Conservation (phyloP, 1,140 invertebrate species). For the Macrostomum lignano region DNA sequence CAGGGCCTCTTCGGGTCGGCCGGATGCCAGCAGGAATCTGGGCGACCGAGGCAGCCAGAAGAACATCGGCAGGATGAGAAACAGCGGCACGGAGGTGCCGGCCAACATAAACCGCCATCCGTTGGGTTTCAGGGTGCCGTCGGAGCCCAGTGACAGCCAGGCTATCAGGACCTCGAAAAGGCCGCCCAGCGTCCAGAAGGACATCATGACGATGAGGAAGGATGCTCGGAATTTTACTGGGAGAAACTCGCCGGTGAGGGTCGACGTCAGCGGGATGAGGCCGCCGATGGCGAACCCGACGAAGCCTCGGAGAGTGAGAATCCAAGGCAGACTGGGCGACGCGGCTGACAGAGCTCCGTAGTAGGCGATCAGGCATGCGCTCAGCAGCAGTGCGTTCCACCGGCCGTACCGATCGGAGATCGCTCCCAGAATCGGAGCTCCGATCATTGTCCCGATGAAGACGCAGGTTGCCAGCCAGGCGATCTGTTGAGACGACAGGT, state of each 20-base stretch:
- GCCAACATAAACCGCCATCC: constrained; percentile 66
- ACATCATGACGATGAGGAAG: constrained; percentile 56
- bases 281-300: constrained; percentile 74
- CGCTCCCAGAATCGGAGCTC: no score
- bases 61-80: no score
- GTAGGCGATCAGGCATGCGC: no score
- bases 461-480: no score
- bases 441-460: no score
- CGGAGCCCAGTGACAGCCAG: no score
- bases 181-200: constrained; percentile 27
- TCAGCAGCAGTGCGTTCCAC: no score
- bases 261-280: constrained; percentile 66
- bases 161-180: constrained; percentile 40
- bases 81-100: constrained; percentile 51
- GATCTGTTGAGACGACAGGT: no score
- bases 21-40: constrained; percentile 50
- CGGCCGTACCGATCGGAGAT: no score
- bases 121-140: constrained; percentile 59
- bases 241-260: constrained; percentile 64
- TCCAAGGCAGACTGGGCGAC: constrained; percentile 56
- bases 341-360: constrained; percentile 56
- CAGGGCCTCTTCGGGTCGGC: constrained; percentile 50
- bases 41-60: constrained; percentile 74
- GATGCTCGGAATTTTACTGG: constrained; percentile 62
- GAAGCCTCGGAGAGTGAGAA: constrained; percentile 49